phyloP scores from a whole-genome alignment of 2,888 invertebrate genomes.

The Rhogogaster chlorosoma region DNA sequence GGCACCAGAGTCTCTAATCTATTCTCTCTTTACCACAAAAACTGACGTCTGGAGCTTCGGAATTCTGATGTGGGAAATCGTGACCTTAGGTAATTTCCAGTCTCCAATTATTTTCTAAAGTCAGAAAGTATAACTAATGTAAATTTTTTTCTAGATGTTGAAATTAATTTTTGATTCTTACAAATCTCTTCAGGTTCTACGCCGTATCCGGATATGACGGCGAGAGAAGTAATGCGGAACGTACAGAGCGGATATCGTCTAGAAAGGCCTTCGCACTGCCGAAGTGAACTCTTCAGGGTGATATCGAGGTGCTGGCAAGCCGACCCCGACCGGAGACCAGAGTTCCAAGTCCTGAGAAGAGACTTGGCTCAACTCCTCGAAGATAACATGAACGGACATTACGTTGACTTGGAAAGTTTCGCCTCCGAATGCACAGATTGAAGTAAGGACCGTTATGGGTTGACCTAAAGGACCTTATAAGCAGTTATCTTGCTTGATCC shows the following conservation, averaged over 20 bases:
- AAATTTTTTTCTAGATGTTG: background rate
- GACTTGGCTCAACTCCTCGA: slow-evolving; percentile 83
- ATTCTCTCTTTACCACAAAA: slow-evolving; percentile 89
- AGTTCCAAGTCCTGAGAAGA: slow-evolving; percentile 83
- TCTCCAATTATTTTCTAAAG: background rate
- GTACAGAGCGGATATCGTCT: slow-evolving; percentile 89
- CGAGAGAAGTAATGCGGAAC: slow-evolving; percentile 89
- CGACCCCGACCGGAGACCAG: slow-evolving; percentile 86
- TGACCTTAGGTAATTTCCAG: slow-evolving; percentile 84
- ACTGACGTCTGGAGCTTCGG: slow-evolving; percentile 94
- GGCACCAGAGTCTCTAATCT: slow-evolving; percentile 91
- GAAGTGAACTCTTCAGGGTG: slow-evolving; percentile 84
- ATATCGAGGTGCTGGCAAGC: slow-evolving; percentile 85
- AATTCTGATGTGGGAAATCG: slow-evolving; percentile 92
- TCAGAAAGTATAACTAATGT: background rate
- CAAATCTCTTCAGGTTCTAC: slow-evolving; percentile 84
- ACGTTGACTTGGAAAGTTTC: slow-evolving; percentile 85
- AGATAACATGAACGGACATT: slow-evolving; percentile 83
- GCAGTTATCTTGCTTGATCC: slow-evolving; percentile 5
- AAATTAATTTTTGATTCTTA: background rate
- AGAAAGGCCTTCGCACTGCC: slow-evolving; percentile 89
- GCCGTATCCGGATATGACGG: slow-evolving; percentile 92
- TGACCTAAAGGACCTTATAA: slow-evolving; percentile 17
- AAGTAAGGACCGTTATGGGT: slow-evolving; percentile 48
- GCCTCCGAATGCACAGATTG: slow-evolving; percentile 82